A percentile compares a stretch with the other conserved stretches of the same genome.
phyloP scores from a whole-genome alignment of 1,140 invertebrate species.

The Cydia splendana region DNA sequence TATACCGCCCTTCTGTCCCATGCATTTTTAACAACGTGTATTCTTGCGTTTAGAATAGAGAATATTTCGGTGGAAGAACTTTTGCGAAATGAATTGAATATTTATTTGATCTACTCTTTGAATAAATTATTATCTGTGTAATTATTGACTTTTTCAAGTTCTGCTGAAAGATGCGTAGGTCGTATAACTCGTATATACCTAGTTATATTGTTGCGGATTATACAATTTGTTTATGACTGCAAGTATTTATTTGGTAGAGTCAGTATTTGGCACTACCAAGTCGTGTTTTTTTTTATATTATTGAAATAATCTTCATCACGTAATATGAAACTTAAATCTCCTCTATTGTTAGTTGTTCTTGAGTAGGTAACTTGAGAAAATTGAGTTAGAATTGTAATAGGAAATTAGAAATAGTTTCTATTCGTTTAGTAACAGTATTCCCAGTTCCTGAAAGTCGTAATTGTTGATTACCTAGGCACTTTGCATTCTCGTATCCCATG shows the following conservation, averaged over 20 bases:
- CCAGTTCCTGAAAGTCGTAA: constrained; percentile 11
- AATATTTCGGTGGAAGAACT: neutral
- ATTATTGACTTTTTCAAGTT: neutral
- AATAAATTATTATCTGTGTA: neutral
- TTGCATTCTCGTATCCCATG: constrained; percentile 27
- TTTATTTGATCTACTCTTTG: neutral
- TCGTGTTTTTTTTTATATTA: neutral
- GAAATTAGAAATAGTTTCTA: constrained; percentile 8
- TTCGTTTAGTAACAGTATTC: neutral
- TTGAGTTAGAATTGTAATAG: neutral
- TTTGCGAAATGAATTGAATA: constrained; percentile 34
- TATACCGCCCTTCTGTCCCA: constrained; percentile 33
- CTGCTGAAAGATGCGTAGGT: neutral
- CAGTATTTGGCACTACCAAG: neutral
- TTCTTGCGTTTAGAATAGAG: constrained; percentile 6
- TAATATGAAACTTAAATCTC: neutral
- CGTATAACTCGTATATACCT: neutral
- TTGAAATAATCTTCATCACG: too few species aligned
- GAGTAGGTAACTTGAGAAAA: neutral
- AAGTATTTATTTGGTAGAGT: neutral
- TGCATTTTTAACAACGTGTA: constrained; percentile 15
- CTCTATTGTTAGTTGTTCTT: neutral
- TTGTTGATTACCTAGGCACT: neutral
- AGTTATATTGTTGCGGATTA: neutral
- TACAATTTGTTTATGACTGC: neutral